Evolutionary conservation across 2,797 vertebrate genomes (phyloP).

Genomic region (Sebastes umbrosus): DNA sequence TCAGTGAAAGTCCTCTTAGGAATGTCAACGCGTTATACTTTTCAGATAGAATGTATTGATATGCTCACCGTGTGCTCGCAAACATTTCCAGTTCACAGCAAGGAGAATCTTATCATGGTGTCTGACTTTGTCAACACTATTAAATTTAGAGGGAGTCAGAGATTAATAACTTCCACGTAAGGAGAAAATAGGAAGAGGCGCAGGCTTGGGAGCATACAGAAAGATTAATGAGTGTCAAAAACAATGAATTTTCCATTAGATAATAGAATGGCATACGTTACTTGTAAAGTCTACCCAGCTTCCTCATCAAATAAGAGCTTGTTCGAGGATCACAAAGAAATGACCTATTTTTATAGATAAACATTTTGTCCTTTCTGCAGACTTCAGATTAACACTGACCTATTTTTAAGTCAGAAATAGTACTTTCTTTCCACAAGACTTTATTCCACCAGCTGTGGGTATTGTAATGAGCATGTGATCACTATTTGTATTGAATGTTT

Average conservation of each 20-base stretch:
- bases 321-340: constrained; percentile 52
- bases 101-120: constrained; percentile 81
- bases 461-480: constrained; percentile 26
- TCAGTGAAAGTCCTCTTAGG: constrained; percentile 54
- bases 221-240: constrained; percentile 81
- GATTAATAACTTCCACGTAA: constrained; percentile 81
- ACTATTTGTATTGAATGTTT: constrained; percentile 32
- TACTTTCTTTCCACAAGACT: constrained; percentile 22
- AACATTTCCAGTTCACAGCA: constrained; percentile 77
- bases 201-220: constrained; percentile 52
- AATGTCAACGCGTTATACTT: constrained; percentile 58
- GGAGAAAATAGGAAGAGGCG: constrained; percentile 60
- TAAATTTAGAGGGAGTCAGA: constrained; percentile 76
- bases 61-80: constrained; percentile 72
- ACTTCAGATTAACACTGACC: constrained; percentile 55
- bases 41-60: constrained; percentile 72
- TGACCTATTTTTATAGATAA: constrained; percentile 58
- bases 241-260: constrained; percentile 76
- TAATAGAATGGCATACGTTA: constrained; percentile 42
- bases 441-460: constrained; percentile 16
- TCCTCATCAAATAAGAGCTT: constrained; percentile 57
- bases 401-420: constrained; percentile 51
- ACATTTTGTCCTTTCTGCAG: constrained; percentile 56
- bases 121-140: constrained; percentile 83
- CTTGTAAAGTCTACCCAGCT: constrained; percentile 30